Evolutionary conservation across 2,113 vertebrate species (phyloP).

Genomic region (Xenopus borealis): DNA sequence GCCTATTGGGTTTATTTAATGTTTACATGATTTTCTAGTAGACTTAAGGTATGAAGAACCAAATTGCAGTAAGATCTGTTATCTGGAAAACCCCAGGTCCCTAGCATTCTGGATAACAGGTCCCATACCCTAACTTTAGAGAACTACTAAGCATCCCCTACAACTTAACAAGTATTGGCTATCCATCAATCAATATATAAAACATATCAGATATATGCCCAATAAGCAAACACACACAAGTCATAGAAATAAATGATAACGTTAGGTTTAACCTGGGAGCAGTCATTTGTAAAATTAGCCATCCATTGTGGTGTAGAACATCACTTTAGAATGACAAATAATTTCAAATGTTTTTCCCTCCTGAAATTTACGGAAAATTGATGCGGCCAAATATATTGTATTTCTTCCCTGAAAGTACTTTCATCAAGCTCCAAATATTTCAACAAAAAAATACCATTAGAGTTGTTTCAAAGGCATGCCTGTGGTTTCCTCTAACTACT

Average conservation of each 20-base stretch:
- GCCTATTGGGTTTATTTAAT: too few species aligned
- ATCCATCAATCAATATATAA: too few species aligned
- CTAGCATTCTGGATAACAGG: too few species aligned
- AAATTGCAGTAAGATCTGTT: too few species aligned
- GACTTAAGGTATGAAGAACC: too few species aligned
- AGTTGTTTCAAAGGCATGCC: slow-evolving; percentile 64
- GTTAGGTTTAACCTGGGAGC: background rate
- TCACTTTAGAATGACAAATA: slow-evolving; percentile 14
- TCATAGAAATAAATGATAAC: background rate
- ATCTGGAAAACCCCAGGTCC: too few species aligned
- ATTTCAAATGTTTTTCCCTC: slow-evolving; percentile 12
- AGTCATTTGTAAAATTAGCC: slow-evolving; percentile 6
- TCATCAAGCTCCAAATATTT: slow-evolving; percentile 60
- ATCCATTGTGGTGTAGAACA: slow-evolving; percentile 2
- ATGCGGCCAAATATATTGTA: slow-evolving; percentile 59
- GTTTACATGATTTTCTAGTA: too few species aligned
- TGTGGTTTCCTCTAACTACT: slow-evolving; percentile 64
- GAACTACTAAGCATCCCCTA: too few species aligned
- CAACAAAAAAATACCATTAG: slow-evolving; percentile 60
- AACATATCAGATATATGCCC: too few species aligned
- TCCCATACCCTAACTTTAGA: too few species aligned
- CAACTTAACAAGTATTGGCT: too few species aligned
- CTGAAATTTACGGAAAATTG: slow-evolving; percentile 15
- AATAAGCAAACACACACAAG: too few species aligned
- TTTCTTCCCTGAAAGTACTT: slow-evolving; percentile 61